These are phyloP conservation scores for Colaptes auratus DNA, from an alignment of 2,113 vertebrate genomes.

Conservation along the genomic window DNA sequence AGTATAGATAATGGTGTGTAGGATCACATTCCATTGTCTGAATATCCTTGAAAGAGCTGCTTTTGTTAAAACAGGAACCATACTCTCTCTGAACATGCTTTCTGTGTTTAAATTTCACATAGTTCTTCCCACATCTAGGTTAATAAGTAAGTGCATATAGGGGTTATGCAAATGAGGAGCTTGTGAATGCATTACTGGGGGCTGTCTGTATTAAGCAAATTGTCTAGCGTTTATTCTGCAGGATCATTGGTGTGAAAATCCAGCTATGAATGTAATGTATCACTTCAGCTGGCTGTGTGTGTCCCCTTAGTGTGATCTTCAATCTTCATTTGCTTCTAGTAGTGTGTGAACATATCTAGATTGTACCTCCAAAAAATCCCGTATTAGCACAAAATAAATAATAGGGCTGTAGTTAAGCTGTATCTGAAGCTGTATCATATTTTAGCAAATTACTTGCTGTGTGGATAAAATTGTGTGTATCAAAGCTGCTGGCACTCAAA, in stretches of 20 bases:
- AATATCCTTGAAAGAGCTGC: background rate
- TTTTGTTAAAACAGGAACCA: background rate
- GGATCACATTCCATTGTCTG: background rate
- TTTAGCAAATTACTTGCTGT: background rate
- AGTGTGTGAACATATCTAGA: background rate
- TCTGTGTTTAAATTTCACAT: background rate
- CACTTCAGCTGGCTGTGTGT: background rate
- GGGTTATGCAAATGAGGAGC: too few relatives aligned
- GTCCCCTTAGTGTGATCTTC: background rate
- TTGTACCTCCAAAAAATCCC: background rate
- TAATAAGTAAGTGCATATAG: too few relatives aligned
- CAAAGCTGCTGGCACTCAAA: background rate
- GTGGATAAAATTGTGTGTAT: background rate
- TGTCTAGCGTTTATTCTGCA: background rate
- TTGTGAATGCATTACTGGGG: background rate
- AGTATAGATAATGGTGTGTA: background rate
- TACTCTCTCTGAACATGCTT: background rate
- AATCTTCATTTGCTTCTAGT: background rate
- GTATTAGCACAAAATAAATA: background rate
- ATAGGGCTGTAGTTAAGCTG: background rate
- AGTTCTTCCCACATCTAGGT: background rate
- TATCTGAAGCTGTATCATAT: background rate
- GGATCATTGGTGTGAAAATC: background rate
- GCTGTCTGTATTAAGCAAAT: background rate
- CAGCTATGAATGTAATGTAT: background rate